Conservation (phyloP, 92 coral and sea anemone species). For the Desmophyllum pertusum region DNA sequence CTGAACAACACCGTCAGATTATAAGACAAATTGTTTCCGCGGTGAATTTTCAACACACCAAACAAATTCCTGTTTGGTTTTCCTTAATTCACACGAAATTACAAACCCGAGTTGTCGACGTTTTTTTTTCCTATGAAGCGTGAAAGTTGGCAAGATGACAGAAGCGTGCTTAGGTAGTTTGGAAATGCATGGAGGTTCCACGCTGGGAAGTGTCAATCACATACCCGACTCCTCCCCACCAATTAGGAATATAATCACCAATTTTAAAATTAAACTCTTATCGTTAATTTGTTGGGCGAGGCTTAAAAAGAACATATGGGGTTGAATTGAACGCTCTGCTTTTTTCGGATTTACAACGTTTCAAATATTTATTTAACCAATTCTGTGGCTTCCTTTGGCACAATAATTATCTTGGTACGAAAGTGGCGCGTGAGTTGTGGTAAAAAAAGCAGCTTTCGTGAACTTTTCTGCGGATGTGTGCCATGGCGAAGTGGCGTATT, state of each 20-base stretch:
- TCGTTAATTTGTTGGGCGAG: slow-evolving; percentile 60
- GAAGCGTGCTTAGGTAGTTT: neutral
- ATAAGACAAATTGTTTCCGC: slow-evolving; percentile 37
- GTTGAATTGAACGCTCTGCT: neutral
- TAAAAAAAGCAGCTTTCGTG: neutral
- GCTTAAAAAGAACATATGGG: slow-evolving; percentile 20
- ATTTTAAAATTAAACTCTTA: slow-evolving; percentile 32
- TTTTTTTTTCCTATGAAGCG: neutral
- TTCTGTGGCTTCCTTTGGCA: slow-evolving; percentile 30
- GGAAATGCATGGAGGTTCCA: neutral
- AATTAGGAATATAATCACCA: slow-evolving; percentile 54
- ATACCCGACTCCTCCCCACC: slow-evolving; percentile 58
- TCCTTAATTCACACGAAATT: slow-evolving; percentile 21
- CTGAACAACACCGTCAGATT: neutral
- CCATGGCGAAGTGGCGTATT: neutral
- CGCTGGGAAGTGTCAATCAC: neutral
- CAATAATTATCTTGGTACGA: slow-evolving; percentile 9
- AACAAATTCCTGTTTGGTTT: slow-evolving; percentile 27
- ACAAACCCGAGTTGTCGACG: neutral
- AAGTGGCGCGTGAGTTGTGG: neutral
- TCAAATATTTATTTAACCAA: neutral
- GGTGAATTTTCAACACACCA: neutral
- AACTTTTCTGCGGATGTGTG: slow-evolving; percentile 2
- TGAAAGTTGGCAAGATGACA: slow-evolving; percentile 11
- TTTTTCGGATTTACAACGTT: neutral